Evolutionary conservation across 2,888 invertebrate species (phyloP).

Genomic region (Craniophora ligustri): DNA sequence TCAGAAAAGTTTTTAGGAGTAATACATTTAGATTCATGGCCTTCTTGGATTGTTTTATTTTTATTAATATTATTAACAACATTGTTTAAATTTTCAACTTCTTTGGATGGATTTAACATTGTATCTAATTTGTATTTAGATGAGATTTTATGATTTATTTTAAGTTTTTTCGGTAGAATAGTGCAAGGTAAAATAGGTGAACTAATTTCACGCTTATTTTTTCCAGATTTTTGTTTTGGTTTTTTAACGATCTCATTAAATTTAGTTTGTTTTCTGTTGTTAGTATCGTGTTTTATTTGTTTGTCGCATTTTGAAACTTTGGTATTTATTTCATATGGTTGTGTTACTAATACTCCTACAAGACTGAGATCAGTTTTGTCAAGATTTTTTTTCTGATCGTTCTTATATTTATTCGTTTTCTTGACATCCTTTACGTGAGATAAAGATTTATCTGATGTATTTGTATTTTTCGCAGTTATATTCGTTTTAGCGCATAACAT

Average conservation of each 20-base stretch:
- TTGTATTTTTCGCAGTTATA: neutral
- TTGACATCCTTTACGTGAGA: constrained; percentile 29
- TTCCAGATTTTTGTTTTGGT: constrained; percentile 4
- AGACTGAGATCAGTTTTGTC: neutral
- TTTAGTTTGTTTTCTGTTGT: constrained; percentile 1
- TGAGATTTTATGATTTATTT: constrained; percentile 4
- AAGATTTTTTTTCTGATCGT: constrained; percentile 5
- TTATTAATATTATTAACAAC: constrained; percentile 10
- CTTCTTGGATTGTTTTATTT: neutral
- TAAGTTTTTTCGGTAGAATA: constrained; percentile 25
- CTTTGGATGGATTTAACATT: neutral
- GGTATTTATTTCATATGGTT: neutral
- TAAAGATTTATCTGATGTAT: neutral
- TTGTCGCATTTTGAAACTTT: constrained; percentile 2
- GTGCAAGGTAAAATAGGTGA: constrained; percentile 42
- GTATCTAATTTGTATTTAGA: constrained; percentile 5
- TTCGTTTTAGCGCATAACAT: neutral
- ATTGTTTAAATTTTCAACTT: constrained; percentile 1
- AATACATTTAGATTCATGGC: neutral
- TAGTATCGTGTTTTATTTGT: neutral
- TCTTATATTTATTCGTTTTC: constrained; percentile 29
- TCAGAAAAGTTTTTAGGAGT: constrained; percentile 1
- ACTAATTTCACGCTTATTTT: constrained; percentile 16
- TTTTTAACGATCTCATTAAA: constrained; percentile 5
- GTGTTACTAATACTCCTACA: constrained; percentile 9